A percentile compares a stretch with the other conserved stretches of the same genome.
phyloP scores from a whole-genome alignment of 2,888 invertebrate genomes.

The Bugulina stolonifera region DNA sequence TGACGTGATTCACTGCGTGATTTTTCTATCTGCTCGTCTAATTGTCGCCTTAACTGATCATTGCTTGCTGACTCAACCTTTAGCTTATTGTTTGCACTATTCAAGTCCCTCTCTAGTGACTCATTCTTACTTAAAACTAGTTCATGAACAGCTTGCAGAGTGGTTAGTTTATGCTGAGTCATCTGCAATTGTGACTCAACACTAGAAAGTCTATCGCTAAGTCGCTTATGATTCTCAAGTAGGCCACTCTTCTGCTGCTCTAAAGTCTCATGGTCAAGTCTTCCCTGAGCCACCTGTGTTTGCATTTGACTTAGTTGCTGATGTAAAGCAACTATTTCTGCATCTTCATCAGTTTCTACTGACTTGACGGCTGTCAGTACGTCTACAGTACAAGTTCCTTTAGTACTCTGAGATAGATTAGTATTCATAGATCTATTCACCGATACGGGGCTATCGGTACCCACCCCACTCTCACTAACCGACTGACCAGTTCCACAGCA shows the following conservation, averaged over 20 bases:
- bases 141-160: conserved; percentile 6
- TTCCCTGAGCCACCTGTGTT: background rate
- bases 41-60: background rate
- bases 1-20: background rate
- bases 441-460: background rate
- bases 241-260: background rate
- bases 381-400: background rate
- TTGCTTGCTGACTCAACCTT: background rate
- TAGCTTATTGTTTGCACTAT: background rate
- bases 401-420: background rate
- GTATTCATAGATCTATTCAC: conserved; percentile 17
- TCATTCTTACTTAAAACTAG: conserved; percentile 1
- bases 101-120: background rate
- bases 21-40: background rate
- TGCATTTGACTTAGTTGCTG: background rate
- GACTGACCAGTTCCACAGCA: background rate
- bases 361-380: background rate
- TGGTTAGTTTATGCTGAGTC: conserved; percentile 1
- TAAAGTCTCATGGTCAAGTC: background rate
- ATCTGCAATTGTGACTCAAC: conserved; percentile 19
- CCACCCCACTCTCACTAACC: background rate
- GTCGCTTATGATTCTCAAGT: conserved; percentile 7
- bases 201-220: background rate
- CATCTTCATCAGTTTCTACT: background rate
- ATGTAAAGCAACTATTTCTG: background rate